Base-by-base conservation (phyloP, 2,113 vertebrate genomes). In the Equus quagga region DNA sequence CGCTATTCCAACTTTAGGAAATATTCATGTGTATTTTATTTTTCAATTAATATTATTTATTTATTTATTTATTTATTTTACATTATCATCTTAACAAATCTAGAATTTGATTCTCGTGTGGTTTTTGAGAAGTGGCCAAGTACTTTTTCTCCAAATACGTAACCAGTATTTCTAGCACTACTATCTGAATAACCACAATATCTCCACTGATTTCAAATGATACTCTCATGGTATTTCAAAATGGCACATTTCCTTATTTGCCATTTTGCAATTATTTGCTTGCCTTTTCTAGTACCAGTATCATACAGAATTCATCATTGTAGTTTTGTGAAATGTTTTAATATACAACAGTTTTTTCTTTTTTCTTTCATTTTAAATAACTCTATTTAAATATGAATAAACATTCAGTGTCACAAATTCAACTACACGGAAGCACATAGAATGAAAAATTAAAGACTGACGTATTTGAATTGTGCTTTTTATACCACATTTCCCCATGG, bases 301-400 rank as follows among this genome's bases (percentile, higher is more conserved):
- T 26, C 18, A 83, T 60, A 69, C 5, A 79, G 23, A 83, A 70
- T 82, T 64, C 94, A 78, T 79, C 4, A 28, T 3, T 88, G 3
- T 93, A 51, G 19, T 76, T 80, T 88, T 78, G 88, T 65, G 1
- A 82, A 92, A 83, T 51, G 5, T 62, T 78, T 91, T 91, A 83
- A 83, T 51, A 10, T 88, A 46, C 83, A 14, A 81, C 2, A 51
- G 41, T 65, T 49, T n/a, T 3, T 67, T 49, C 33, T 82, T 65
- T 67, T 80, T n/a, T 13, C n/a, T 79, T 93, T 73, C 46, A 36
- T 73, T 80, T 73, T 58, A 73, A 80, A 67, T 84, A 80, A 80
- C 17, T 60, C 11, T 31, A 36, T 80, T 51, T 80, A 80, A 89
- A 86, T 80, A 41, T 62, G 44, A 78, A 33, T 72, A 83, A 87